Evolutionary conservation across 2,888 invertebrate genomes (phyloP).

Genomic region (Hydroisotoma schaefferi): DNA sequence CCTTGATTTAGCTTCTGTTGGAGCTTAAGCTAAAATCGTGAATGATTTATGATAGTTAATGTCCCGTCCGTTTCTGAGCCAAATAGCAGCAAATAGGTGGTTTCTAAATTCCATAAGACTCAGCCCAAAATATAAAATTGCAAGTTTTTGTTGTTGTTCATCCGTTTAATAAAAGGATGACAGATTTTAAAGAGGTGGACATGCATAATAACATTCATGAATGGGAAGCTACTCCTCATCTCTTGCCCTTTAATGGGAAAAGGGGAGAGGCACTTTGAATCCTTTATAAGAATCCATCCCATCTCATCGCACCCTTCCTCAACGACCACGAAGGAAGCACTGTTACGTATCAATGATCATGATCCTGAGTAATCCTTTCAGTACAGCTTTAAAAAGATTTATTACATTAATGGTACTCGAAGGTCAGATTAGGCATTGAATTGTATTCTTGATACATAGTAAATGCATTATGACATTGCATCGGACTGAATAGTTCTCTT

Average conservation of each 20-base stretch:
- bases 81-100: background rate
- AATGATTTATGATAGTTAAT: too few species aligned
- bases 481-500: background rate
- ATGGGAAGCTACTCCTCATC: background rate
- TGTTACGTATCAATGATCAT: background rate
- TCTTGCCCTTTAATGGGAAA: slow-evolving; percentile 1
- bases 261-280: slow-evolving; percentile 2
- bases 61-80: background rate
- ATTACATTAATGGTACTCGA: slow-evolving; percentile 1
- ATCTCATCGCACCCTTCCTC: slow-evolving; percentile 1
- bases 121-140: too few species aligned
- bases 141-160: too few species aligned
- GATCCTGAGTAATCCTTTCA: background rate
- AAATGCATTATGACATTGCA: background rate
- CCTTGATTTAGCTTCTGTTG: too few species aligned
- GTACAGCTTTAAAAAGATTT: background rate
- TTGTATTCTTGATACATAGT: background rate
- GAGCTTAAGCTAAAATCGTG: too few species aligned
- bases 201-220: background rate
- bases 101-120: too few species aligned
- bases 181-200: too few species aligned
- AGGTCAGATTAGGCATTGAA: background rate
- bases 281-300: background rate
- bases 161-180: too few species aligned
- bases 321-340: background rate